phyloP scores from a whole-genome alignment of 2,888 invertebrate genomes.

The Carabus problematicus region DNA sequence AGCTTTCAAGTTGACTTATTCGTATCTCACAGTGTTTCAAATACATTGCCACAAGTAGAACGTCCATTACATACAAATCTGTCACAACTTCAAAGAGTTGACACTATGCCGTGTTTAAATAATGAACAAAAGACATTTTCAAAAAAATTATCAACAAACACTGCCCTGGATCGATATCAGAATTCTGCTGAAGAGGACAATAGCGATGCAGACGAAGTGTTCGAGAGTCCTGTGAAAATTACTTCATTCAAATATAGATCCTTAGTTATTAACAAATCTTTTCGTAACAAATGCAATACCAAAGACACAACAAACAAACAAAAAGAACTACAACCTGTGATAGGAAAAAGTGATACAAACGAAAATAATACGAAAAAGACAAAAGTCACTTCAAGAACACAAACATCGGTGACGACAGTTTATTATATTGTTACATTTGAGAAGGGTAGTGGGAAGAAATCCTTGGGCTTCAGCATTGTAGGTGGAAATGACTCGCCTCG shows the following conservation, averaged over 20 bases:
- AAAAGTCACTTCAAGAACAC: slow-evolving; percentile 8
- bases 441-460: slow-evolving; percentile 80
- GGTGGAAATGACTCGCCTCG: slow-evolving; percentile 84
- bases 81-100: slow-evolving; percentile 14
- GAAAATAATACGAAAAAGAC: slow-evolving; percentile 1
- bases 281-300: neutral
- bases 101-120: neutral
- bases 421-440: slow-evolving; percentile 65
- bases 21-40: slow-evolving; percentile 9
- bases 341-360: slow-evolving; percentile 12
- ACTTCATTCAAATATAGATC: slow-evolving; percentile 15
- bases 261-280: slow-evolving; percentile 7
- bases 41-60: neutral
- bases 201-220: slow-evolving; percentile 14
- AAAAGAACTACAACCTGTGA: neutral
- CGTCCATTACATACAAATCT: too few species aligned
- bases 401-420: neutral
- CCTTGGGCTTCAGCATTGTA: slow-evolving; percentile 84
- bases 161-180: neutral
- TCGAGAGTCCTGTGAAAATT: slow-evolving; percentile 13
- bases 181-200: neutral
- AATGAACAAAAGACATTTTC: neutral
- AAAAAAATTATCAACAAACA: neutral
- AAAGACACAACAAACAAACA: slow-evolving; percentile 16
- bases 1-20: slow-evolving; percentile 15